Base-by-base conservation (phyloP, 2,797 vertebrate species). In the Lemur catta region DNA sequence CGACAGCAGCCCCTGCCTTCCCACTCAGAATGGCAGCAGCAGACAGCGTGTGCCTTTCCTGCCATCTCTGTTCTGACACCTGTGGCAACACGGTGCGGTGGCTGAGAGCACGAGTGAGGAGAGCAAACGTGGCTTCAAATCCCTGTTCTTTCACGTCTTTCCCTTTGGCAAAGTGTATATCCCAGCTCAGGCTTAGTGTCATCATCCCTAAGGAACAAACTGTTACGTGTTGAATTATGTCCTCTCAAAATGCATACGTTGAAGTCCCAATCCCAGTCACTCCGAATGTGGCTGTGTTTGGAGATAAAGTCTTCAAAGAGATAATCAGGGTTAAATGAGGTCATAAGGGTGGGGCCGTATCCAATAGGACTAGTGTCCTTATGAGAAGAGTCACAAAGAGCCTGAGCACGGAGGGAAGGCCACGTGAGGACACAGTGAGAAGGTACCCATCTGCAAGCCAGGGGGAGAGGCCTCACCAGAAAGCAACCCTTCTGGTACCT, bases 21-120 rank as follows among this genome's bases (percentile, higher is more conserved):
- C 52, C 4, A 8, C 17, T 79, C 61, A 6, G 74, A 41, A 6
- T 13, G 15, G 26, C 43, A 4, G 57, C 6, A 1, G 26, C 74
- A 41, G n/a, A 24, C 10, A 3, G 14, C 0, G 10, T 26, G 14
- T 30, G 22, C n/a, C 8, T 0, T 20, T 30, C 24, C n/a, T 6
- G 2, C 12, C 30, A 24, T 30, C 72, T 65, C 74, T 33, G 28
- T 41, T 65, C 61, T 5, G 1, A 67, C 59, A 41, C 7, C 26
- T 2, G 26, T 17, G 46, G 28, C 59, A 12, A 7, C 6, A 55
- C 30, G 30, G 30, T 10, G 6, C 18, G 30, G 14, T 55, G 33
- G 35, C 28, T 13, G 22, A 48, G 59, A 35, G 20, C 15, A 30
- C 9, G 1, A 50, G 26, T 4, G 61, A 63, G 35, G 33, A 63